Percentiles rank a stretch among this genome's conserved stretches.
Evolutionary conservation across 1,140 invertebrate species (phyloP).

Genomic region (Penaeus vannamei): DNA sequence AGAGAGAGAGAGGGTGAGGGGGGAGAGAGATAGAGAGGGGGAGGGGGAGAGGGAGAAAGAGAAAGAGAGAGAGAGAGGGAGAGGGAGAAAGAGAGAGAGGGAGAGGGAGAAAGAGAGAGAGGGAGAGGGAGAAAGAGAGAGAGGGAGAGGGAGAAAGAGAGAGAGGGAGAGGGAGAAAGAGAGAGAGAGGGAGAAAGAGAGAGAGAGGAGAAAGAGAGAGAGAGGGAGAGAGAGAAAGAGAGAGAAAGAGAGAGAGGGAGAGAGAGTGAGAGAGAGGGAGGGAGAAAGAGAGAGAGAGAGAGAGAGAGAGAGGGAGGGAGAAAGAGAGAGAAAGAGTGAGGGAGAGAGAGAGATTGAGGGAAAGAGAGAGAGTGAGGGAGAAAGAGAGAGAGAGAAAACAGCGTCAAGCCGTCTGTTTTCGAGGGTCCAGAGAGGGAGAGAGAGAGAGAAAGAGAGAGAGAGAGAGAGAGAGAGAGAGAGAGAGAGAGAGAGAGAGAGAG

Average conservation of each 20-base stretch:
- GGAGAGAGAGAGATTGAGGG: too few relatives aligned
- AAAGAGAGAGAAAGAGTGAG: background rate
- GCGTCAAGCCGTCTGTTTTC: too few relatives aligned
- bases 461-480: too few relatives aligned
- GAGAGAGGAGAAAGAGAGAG: background rate
- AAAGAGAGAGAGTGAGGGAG: too few relatives aligned
- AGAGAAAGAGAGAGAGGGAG: too few relatives aligned
- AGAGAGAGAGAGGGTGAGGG: background rate
- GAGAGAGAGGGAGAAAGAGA: background rate
- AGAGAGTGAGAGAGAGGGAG: too few relatives aligned
- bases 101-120: background rate
- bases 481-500: too few relatives aligned
- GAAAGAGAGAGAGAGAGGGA: background rate
- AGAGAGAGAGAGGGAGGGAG: background rate
- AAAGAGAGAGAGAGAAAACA: background rate
- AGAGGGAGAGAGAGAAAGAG: background rate
- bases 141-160: background rate
- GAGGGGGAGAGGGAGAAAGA: background rate
- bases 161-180: background rate
- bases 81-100: background rate
- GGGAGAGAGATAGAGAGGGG: background rate
- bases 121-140: background rate
- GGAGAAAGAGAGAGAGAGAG: too few relatives aligned
- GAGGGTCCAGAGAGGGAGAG: background rate
- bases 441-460: background rate